These are phyloP conservation scores for Notothenia coriiceps DNA, from an alignment of 2,113 vertebrate species.

Conservation along the genomic window DNA sequence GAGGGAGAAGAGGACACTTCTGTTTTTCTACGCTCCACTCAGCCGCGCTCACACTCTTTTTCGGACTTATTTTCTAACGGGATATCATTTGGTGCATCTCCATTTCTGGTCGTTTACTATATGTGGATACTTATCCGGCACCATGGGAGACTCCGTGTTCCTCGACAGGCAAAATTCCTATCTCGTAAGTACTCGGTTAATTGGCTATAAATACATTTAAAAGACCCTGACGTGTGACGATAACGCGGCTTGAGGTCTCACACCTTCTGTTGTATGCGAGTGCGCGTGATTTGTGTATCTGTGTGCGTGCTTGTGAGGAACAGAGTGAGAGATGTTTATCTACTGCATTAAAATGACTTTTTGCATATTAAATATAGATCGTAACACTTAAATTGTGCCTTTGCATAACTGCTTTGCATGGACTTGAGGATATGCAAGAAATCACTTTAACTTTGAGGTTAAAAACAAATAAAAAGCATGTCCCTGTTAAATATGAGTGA, in stretches of 20 bases:
- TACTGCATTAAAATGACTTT: constrained; percentile 14
- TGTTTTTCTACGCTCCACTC: constrained; percentile 5
- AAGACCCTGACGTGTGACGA: not conserved
- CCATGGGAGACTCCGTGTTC: constrained; percentile 90
- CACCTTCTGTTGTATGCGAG: not conserved
- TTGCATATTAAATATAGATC: not conserved
- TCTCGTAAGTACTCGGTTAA: constrained; percentile 86
- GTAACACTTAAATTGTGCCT: not conserved
- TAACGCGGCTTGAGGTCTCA: not conserved
- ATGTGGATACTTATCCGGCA: constrained; percentile 76
- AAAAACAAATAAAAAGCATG: not conserved
- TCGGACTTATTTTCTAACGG: constrained; percentile 35
- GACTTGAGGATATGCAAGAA: not conserved
- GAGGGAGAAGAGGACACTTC: constrained; percentile 25
- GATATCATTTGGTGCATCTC: constrained; percentile 36
- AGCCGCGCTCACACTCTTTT: constrained; percentile 25
- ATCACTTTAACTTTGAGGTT: not conserved
- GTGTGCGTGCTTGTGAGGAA: not conserved
- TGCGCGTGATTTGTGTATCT: not conserved
- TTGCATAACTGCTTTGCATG: not conserved
- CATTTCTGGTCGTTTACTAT: constrained; percentile 56
- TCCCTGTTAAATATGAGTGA: not conserved
- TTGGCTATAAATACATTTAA: constrained; percentile 31
- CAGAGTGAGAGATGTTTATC: constrained; percentile 20
- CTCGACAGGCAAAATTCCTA: constrained; percentile 88